These are phyloP conservation scores for Eugnorisma glareosa DNA, from an alignment of 2,888 invertebrate species.

Conservation along the genomic window DNA sequence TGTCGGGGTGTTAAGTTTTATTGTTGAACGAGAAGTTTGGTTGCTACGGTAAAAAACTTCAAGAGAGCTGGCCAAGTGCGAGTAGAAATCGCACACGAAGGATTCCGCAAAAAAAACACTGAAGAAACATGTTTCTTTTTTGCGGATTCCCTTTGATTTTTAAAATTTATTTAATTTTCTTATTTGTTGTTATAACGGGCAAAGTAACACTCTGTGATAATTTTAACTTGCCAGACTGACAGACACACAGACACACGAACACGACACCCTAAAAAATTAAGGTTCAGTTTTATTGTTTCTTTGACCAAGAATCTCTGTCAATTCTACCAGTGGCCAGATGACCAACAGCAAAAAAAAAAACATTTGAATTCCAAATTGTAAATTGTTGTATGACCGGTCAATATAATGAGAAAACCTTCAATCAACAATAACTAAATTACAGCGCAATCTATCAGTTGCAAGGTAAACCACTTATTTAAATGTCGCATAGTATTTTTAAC, in stretches of 20 bases:
- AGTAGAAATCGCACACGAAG: background rate
- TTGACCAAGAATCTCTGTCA: background rate
- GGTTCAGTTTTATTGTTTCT: background rate
- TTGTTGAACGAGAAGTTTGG: background rate
- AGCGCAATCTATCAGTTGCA: slow-evolving; percentile 50
- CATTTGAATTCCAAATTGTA: slow-evolving; percentile 3
- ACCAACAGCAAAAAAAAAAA: background rate
- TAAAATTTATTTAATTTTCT: background rate
- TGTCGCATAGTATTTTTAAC: slow-evolving; percentile 31
- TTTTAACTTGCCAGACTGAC: too few relatives aligned
- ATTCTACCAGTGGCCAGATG: background rate
- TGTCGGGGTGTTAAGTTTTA: background rate
- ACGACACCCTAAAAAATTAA: background rate
- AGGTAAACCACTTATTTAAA: slow-evolving; percentile 57
- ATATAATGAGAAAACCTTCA: slow-evolving; percentile 27
- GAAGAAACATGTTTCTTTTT: background rate
- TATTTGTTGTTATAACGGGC: background rate
- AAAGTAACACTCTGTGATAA: background rate
- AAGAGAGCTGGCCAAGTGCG: background rate
- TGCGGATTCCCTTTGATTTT: background rate
- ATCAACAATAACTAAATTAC: slow-evolving; percentile 33
- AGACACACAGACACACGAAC: too few relatives aligned
- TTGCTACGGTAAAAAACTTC: background rate
- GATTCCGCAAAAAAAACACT: background rate
- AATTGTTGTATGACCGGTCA: slow-evolving; percentile 8